A percentile compares a stretch with the other conserved stretches of the same genome.
phyloP scores from a whole-genome alignment of 2,797 vertebrate species.

The Synanceia verrucosa region DNA sequence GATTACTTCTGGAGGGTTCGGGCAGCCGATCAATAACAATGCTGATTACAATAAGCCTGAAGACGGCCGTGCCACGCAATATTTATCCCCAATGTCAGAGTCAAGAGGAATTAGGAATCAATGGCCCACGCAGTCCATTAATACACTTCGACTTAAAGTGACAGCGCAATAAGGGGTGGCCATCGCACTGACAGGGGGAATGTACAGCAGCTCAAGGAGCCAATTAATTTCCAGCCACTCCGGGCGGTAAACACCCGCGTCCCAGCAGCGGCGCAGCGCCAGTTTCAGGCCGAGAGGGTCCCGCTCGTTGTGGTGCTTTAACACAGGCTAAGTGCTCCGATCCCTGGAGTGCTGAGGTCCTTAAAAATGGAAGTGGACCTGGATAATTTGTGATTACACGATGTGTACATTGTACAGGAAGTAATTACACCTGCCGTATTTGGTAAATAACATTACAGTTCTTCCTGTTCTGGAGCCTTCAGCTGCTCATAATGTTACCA shows the following conservation, averaged over 20 bases:
- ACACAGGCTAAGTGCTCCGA: constrained; percentile 20
- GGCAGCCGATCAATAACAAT: constrained; percentile 88
- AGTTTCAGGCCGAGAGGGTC: constrained; percentile 38
- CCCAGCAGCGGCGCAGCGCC: constrained; percentile 9
- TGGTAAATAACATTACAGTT: constrained; percentile 1
- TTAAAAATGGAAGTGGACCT: constrained; percentile 9
- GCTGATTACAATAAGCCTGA: constrained; percentile 88
- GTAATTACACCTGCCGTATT: constrained; percentile 30
- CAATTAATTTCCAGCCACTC: constrained; percentile 75
- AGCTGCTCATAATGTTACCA: no score
- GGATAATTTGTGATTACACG: constrained; percentile 39
- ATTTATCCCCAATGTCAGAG: constrained; percentile 85
- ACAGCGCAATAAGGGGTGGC: constrained; percentile 75
- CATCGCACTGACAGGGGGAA: constrained; percentile 50
- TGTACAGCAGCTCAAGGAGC: constrained; percentile 69
- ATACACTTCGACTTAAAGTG: constrained; percentile 85
- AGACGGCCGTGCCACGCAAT: constrained; percentile 83
- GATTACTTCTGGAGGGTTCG: constrained; percentile 87
- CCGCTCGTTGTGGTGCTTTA: constrained; percentile 39
- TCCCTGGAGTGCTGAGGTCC: constrained; percentile 14
- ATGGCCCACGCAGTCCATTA: constrained; percentile 93
- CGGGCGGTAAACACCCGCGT: constrained; percentile 61
- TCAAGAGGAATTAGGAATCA: constrained; percentile 94
- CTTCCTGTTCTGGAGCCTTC: no score
- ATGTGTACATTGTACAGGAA: not conserved